Evolutionary conservation across 2,797 vertebrate species (phyloP).

Genomic region (Molossus alvarezi): DNA sequence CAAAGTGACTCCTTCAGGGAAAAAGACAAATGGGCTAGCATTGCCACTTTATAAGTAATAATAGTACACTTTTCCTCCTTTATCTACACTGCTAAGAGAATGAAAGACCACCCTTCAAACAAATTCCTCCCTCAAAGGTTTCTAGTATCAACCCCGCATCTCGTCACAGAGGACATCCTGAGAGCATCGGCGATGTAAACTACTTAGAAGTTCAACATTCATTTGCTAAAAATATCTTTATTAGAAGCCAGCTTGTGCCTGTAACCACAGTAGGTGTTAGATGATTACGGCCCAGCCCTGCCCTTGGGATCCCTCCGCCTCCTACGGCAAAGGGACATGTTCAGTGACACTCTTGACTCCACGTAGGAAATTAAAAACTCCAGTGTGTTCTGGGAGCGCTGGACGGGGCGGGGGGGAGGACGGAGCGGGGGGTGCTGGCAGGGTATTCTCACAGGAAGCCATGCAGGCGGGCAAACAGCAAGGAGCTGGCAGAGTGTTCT

Average conservation of each 20-base stretch:
- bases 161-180: neutral
- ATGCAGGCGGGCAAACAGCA: neutral
- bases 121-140: neutral
- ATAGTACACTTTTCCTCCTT: neutral
- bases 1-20: neutral
- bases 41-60: neutral
- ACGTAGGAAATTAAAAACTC: neutral
- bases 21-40: neutral
- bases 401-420: no score
- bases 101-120: neutral
- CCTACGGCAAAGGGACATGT: neutral
- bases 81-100: neutral
- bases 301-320: neutral
- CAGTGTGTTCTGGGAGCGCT: neutral
- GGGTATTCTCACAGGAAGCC: neutral
- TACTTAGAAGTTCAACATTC: slow-evolving; percentile 18
- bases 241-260: slow-evolving; percentile 23
- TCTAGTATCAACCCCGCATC: neutral
- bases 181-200: slow-evolving; percentile 33
- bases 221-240: slow-evolving; percentile 65
- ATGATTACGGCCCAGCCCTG: neutral
- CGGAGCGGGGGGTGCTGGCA: neutral
- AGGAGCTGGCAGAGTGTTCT: neutral
- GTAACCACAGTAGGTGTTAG: neutral
- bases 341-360: neutral